These are phyloP conservation scores for Pseudorasbora parva DNA, from an alignment of 2,113 vertebrate genomes.

Conservation along the genomic window DNA sequence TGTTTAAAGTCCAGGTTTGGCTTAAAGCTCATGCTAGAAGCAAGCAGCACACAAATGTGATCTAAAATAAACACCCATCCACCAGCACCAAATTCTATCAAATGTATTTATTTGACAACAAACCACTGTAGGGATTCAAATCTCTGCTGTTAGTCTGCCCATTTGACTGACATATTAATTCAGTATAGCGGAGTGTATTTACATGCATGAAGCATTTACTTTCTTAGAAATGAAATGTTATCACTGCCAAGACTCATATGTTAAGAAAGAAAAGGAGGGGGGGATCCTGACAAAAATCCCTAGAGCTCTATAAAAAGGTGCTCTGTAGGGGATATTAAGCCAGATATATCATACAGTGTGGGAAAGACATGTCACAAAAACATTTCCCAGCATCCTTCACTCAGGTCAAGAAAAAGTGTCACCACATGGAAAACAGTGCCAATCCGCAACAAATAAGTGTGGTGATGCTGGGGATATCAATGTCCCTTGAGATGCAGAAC, in stretches of 20 bases:
- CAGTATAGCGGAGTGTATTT: not conserved
- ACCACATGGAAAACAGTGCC: slow-evolving; percentile 26
- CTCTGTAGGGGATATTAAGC: slow-evolving; percentile 58
- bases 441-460: not conserved
- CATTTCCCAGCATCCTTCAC: slow-evolving; percentile 52
- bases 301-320: not conserved
- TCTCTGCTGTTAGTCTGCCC: not conserved
- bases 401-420: slow-evolving; percentile 9
- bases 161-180: not conserved
- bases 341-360: slow-evolving; percentile 51
- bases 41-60: not conserved
- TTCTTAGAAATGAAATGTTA: not conserved
- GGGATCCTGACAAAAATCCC: not conserved
- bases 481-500: slow-evolving; percentile 61
- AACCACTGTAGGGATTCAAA: not conserved
- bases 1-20: not conserved
- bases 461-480: slow-evolving; percentile 43
- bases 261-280: not conserved
- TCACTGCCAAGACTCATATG: not conserved
- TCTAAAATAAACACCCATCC: not conserved
- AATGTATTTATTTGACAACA: not conserved
- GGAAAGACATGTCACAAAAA: slow-evolving; percentile 51
- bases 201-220: not conserved
- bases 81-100: not conserved
- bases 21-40: not conserved